These are phyloP conservation scores for Chauna torquata DNA, from an alignment of 2,113 vertebrate genomes.

Conservation along the genomic window DNA sequence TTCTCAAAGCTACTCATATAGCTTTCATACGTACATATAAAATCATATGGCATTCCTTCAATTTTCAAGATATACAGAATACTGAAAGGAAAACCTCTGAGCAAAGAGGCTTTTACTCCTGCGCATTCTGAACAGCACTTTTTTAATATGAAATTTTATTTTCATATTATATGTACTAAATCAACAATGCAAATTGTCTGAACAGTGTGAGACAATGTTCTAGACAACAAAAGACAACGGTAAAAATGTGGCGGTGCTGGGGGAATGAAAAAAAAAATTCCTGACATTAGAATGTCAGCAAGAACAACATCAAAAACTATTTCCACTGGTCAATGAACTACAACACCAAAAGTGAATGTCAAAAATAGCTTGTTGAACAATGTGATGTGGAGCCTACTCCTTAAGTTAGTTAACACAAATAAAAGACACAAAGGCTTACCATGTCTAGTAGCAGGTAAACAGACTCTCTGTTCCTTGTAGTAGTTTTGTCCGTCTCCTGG, in stretches of 20 bases:
- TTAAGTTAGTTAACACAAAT: neutral
- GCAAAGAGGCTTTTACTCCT: neutral
- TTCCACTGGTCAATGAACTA: neutral
- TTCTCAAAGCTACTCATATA: neutral
- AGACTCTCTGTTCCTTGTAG: constrained; percentile 96
- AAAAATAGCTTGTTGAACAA: neutral
- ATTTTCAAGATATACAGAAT: neutral
- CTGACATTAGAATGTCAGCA: neutral
- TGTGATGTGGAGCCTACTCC: neutral
- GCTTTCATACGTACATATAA: neutral
- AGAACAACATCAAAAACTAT: neutral
- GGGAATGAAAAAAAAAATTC: neutral
- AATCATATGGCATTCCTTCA: neutral
- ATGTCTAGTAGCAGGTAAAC: constrained; percentile 98
- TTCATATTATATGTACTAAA: neutral
- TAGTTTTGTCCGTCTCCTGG: constrained; percentile 98
- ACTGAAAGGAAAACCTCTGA: neutral
- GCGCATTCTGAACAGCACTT: neutral
- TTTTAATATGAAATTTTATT: neutral
- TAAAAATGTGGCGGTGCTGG: neutral
- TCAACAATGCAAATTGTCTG: neutral
- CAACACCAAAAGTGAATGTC: neutral
- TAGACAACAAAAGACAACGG: neutral
- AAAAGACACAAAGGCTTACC: constrained; percentile 78
- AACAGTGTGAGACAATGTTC: neutral